A percentile compares a stretch with the other conserved stretches of the same genome.
These are phyloP conservation scores for Phlogophora meticulosa DNA, from an alignment of 2,888 invertebrate species.

Conservation along the genomic window DNA sequence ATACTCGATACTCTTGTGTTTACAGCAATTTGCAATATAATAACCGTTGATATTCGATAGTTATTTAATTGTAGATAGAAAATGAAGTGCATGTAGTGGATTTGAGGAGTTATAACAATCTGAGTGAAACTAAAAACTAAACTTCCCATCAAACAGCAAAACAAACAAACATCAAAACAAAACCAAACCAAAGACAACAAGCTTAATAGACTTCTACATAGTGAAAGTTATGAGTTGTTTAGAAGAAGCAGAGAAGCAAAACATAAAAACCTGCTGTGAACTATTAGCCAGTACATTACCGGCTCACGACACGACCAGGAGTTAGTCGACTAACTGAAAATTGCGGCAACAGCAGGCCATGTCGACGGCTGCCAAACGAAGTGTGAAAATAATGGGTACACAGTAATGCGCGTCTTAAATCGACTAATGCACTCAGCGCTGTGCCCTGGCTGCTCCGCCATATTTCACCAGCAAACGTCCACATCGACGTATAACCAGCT, in stretches of 20 bases:
- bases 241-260: constrained; percentile 48
- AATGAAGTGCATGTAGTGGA: not conserved
- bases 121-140: too few species aligned
- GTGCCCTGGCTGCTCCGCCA: constrained; percentile 56
- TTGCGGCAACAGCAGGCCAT: constrained; percentile 71
- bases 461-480: constrained; percentile 63
- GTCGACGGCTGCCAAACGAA: constrained; percentile 78
- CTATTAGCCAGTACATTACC: constrained; percentile 76
- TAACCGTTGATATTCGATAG: constrained; percentile 15
- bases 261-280: constrained; percentile 68
- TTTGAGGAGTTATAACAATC: constrained; percentile 7
- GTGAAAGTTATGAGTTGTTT: constrained; percentile 48
- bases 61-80: constrained; percentile 6
- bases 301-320: constrained; percentile 67
- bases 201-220: constrained; percentile 10
- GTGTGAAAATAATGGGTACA: constrained; percentile 87
- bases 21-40: constrained; percentile 18
- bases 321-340: constrained; percentile 73
- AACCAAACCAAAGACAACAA: constrained; percentile 7
- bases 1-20: constrained; percentile 32
- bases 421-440: constrained; percentile 79
- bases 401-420: constrained; percentile 81
- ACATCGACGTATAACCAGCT: constrained; percentile 49
- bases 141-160: not conserved
- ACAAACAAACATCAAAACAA: not conserved